Evolutionary conservation across 1,140 invertebrate species (phyloP).

Genomic region (Mylabris phalerata): DNA sequence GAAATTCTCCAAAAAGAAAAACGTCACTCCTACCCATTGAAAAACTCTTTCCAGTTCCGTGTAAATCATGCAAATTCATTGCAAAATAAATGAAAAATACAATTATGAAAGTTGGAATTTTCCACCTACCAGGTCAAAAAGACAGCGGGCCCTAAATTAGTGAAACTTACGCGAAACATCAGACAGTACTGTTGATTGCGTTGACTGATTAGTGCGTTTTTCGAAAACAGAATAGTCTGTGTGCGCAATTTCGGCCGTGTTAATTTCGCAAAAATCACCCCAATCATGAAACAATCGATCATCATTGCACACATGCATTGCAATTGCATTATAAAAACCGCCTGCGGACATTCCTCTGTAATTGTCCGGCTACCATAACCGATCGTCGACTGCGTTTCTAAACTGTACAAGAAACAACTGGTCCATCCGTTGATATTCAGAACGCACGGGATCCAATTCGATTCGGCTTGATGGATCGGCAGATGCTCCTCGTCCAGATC

Average conservation of each 20-base stretch:
- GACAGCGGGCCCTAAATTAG: constrained; percentile 29
- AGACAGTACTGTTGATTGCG: constrained; percentile 81
- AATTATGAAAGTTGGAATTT: too few relatives aligned
- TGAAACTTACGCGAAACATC: constrained; percentile 76
- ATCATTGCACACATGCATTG: constrained; percentile 75
- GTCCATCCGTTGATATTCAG: constrained; percentile 72
- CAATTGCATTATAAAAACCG: constrained; percentile 85
- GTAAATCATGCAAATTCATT: too few relatives aligned
- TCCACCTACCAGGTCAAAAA: too few relatives aligned
- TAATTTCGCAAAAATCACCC: constrained; percentile 77
- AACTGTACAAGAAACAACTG: constrained; percentile 82
- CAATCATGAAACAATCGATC: constrained; percentile 75
- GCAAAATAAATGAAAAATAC: too few relatives aligned
- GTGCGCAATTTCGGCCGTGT: constrained; percentile 83
- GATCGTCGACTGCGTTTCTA: constrained; percentile 79
- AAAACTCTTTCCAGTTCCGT: too few relatives aligned
- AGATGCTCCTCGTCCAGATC: constrained; percentile 72
- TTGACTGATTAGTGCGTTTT: constrained; percentile 78
- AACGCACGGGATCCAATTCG: constrained; percentile 73
- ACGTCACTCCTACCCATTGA: too few relatives aligned
- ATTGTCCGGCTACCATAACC: constrained; percentile 71
- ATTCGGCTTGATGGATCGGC: constrained; percentile 54
- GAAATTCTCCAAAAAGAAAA: too few relatives aligned
- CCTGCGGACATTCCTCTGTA: constrained; percentile 84
- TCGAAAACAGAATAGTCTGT: constrained; percentile 83